Conservation (phyloP, 2,113 vertebrate genomes). For the Sprattus sprattus region DNA sequence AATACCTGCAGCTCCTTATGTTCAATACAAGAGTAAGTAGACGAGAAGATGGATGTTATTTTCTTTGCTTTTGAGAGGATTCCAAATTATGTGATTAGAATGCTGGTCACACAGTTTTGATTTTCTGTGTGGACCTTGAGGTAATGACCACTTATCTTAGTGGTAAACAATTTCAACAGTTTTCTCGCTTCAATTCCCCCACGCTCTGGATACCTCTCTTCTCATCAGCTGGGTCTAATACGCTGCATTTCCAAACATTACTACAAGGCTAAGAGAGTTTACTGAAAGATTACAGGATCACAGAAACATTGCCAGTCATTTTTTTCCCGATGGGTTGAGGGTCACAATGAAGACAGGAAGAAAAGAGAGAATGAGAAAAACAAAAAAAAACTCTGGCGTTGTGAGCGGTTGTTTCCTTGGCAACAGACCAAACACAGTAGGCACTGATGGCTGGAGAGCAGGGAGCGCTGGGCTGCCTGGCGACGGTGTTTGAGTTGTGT, state of each 20-base stretch:
- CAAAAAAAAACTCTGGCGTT: background rate
- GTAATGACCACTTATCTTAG: background rate
- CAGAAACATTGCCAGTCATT: constrained; percentile 23
- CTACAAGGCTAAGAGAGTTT: constrained; percentile 32
- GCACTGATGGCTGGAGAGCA: background rate
- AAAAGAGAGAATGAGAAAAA: background rate
- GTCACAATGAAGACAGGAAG: constrained; percentile 26
- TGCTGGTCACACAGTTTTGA: background rate
- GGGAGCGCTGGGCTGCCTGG: background rate
- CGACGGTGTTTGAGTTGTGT: background rate
- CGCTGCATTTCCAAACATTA: background rate
- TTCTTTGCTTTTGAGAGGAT: background rate
- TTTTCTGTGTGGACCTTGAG: background rate
- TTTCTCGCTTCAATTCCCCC: background rate
- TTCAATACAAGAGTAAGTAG: too few relatives aligned
- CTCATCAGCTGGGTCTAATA: background rate
- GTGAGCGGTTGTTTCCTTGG: background rate
- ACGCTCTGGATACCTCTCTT: background rate
- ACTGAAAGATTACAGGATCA: constrained; percentile 38
- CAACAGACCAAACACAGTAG: constrained; percentile 5
- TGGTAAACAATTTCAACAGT: background rate
- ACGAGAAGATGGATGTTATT: background rate
- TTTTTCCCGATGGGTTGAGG: constrained; percentile 7
- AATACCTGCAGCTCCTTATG: too few relatives aligned
- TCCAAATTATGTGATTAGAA: background rate